Base-by-base conservation (phyloP, 53 echinoderm and acorn worm genomes). In the Paracentrotus lividus region DNA sequence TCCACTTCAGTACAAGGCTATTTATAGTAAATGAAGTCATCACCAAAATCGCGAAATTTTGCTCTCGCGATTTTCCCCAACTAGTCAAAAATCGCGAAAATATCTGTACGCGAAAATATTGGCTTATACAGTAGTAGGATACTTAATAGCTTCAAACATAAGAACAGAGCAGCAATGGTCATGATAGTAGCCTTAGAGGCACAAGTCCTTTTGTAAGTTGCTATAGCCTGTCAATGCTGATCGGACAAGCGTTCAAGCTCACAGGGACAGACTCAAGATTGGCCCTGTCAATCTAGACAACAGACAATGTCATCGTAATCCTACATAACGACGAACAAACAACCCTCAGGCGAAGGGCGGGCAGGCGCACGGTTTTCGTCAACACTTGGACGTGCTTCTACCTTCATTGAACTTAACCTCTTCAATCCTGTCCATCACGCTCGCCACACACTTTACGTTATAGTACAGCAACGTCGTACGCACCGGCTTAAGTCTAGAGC, bases 271-370 rank as follows among this genome's bases (percentile, higher is more conserved):
- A 49, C 51, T 40, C 10, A 51, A 85, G 85, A 65, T 40, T 64
- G 90, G 27, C 64, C 65, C 64, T 53, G 91, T 90, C 91, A 90
- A 72, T 69, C 91, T 49, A 18, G 33, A 53, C 43, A 33, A 53
- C 91, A 72, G 72, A 49, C 49, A 90, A 69, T 72, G 49, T 68
- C 91, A 67, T 49, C 69, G 65, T 89, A 51, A 69, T 69, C 75
- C 75, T 34, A 90, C 91, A 53, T 90, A 90, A 90, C 91, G 29
- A 72, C 52, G 91, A 72, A 68, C 91, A 90, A 90, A 90, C 91
- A 90, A 23, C 49, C 91, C 91, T 34, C 55, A 16, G 75, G 91
- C 72, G 57, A 24, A 67, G 72, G 91, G 69, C 68, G 68, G 91
- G 51, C 68, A 72, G 89, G 6, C 89, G 60, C 89, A 66, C 45